These are phyloP conservation scores for Myripristis jacobus DNA, from an alignment of 2,797 vertebrate genomes.

Conservation along the genomic window DNA sequence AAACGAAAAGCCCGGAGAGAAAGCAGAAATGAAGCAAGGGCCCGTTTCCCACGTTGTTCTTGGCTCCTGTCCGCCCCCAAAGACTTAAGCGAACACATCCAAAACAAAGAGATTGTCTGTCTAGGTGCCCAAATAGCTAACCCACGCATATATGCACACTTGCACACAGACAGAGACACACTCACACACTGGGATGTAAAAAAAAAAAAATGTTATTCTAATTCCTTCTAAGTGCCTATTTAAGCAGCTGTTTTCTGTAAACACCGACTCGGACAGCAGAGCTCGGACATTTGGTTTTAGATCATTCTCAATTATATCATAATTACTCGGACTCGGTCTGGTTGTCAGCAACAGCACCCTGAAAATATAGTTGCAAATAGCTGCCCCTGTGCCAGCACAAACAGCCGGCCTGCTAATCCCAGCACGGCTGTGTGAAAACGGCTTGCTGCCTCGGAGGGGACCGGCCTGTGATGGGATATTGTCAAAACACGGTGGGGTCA, in stretches of 20 bases:
- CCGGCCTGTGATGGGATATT: conserved; percentile 59
- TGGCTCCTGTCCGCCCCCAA: conserved; percentile 72
- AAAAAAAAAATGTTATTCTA: conserved; percentile 75
- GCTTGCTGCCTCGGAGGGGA: conserved; percentile 33
- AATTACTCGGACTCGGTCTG: conserved; percentile 70
- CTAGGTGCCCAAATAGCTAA: conserved; percentile 78
- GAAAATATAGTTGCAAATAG: conserved; percentile 78
- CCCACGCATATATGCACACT: conserved; percentile 68
- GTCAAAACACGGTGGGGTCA: conserved; percentile 70
- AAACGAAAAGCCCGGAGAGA: conserved; percentile 64
- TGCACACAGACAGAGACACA: conserved; percentile 65
- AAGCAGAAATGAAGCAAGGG: conserved; percentile 70
- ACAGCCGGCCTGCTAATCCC: conserved; percentile 79
- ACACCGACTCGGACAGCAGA: conserved; percentile 60
- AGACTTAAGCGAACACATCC: conserved; percentile 78
- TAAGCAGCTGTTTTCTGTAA: conserved; percentile 83
- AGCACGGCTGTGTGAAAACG: conserved; percentile 70
- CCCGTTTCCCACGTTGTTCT: conserved; percentile 81
- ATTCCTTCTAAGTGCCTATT: conserved; percentile 77
- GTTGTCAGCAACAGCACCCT: conserved; percentile 75
- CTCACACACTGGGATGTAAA: conserved; percentile 63
- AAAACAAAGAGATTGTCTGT: conserved; percentile 87
- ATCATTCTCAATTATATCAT: conserved; percentile 76
- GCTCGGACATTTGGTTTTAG: conserved; percentile 72
- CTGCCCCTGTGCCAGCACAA: conserved; percentile 76